phyloP scores from a whole-genome alignment of 1,140 invertebrate genomes.

The Drosophila ogumai region DNA sequence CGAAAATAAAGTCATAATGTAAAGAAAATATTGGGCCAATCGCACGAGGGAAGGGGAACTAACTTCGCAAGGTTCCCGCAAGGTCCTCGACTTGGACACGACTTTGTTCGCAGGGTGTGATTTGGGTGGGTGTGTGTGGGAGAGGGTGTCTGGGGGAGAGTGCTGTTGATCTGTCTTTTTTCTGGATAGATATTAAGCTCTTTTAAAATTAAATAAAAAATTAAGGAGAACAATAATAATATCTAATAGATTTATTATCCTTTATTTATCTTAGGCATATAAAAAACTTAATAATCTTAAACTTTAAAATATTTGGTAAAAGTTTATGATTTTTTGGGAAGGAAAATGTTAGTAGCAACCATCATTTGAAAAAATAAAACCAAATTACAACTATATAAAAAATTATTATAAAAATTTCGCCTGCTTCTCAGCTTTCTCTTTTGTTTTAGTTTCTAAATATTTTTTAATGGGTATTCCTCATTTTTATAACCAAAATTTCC shows the following conservation, averaged over 20 bases:
- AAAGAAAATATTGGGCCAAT: slow-evolving; percentile 61
- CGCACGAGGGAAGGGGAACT: neutral
- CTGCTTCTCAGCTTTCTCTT: neutral
- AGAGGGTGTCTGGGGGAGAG: neutral
- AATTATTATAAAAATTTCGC: neutral
- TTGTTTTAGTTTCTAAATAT: neutral
- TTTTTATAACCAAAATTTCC: neutral
- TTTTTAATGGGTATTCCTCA: neutral
- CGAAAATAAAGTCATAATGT: slow-evolving; percentile 76
- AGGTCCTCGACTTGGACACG: slow-evolving; percentile 31
- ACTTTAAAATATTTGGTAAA: too few species aligned
- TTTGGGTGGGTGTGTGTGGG: neutral
- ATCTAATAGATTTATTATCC: too few species aligned
- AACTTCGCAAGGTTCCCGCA: slow-evolving; percentile 18
- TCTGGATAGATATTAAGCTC: neutral
- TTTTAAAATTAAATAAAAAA: neutral
- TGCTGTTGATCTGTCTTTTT: neutral
- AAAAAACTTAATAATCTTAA: too few species aligned
- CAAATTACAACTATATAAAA: too few species aligned
- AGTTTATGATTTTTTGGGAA: too few species aligned
- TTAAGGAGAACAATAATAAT: too few species aligned
- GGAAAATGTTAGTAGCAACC: too few species aligned
- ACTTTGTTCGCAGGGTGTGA: neutral
- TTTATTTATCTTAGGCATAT: too few species aligned
- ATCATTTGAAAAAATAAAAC: too few species aligned